A percentile compares a stretch with the other conserved stretches of the same genome.
phyloP scores from a whole-genome alignment of 2,797 vertebrate genomes.

The Carcharodon carcharias region DNA sequence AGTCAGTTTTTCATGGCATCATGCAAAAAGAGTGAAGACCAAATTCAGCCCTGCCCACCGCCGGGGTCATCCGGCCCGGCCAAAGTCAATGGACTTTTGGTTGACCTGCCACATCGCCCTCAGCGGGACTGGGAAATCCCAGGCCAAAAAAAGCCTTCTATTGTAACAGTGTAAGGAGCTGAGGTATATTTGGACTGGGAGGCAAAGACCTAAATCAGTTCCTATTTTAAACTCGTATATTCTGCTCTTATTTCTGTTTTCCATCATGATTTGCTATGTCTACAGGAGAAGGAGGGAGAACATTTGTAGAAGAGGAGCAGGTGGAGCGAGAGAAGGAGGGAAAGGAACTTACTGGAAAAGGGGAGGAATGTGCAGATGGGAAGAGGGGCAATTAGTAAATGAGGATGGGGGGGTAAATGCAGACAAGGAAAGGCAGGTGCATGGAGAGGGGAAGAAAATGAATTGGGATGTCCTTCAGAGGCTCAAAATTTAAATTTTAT shows the following conservation, averaged over 20 bases:
- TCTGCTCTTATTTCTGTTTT: neutral
- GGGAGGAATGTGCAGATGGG: neutral
- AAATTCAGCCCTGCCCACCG: neutral
- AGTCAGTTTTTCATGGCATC: neutral
- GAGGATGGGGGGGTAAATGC: neutral
- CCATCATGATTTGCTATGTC: neutral
- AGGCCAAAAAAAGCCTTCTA: neutral
- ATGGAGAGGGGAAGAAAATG: neutral
- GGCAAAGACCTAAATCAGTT: neutral
- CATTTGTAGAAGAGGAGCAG: too few relatives aligned
- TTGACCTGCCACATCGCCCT: too few relatives aligned
- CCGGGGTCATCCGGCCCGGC: too few relatives aligned
- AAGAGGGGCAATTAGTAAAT: neutral
- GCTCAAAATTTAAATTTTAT: neutral
- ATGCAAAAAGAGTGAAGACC: neutral
- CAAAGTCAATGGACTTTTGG: too few relatives aligned
- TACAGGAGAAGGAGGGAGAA: neutral
- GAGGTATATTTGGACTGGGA: neutral
- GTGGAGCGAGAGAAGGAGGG: neutral
- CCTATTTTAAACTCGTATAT: neutral
- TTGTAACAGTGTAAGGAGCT: neutral
- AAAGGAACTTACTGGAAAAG: neutral
- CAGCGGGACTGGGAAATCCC: too few relatives aligned
- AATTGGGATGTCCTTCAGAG: neutral
- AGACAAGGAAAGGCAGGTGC: neutral